Conservation (phyloP, 1,140 invertebrate species). For the Berghia stephanieae region DNA sequence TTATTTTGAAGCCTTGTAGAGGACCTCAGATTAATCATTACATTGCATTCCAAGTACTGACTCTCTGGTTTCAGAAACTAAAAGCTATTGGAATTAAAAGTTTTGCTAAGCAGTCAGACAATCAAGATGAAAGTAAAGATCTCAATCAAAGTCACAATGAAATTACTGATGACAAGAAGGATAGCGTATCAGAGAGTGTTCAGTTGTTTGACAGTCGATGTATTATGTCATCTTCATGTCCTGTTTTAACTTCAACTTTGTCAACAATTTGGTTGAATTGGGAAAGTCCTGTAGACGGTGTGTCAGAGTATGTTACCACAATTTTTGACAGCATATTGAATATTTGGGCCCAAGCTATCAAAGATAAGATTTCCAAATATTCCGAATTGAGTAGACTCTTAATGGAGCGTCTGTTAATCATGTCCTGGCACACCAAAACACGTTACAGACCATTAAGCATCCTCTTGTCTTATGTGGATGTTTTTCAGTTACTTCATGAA, state of each 20-base stretch:
- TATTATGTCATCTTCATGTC: slow-evolving; percentile 11
- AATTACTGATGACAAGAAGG: no score
- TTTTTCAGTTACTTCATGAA: slow-evolving; percentile 31
- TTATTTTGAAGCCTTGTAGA: slow-evolving; percentile 38
- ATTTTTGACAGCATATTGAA: slow-evolving; percentile 44
- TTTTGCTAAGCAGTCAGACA: neutral
- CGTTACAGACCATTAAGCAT: slow-evolving; percentile 49
- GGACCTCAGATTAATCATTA: slow-evolving; percentile 43
- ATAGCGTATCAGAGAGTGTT: no score
- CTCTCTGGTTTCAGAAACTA: slow-evolving; percentile 47
- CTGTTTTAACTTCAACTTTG: slow-evolving; percentile 26
- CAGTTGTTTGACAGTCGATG: no score
- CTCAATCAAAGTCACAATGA: no score
- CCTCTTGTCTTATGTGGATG: slow-evolving; percentile 44
- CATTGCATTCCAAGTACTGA: slow-evolving; percentile 46
- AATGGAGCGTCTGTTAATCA: slow-evolving; percentile 35
- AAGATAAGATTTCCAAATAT: neutral
- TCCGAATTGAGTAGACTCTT: slow-evolving; percentile 32
- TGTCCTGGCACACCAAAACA: slow-evolving; percentile 50
- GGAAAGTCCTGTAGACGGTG: slow-evolving; percentile 59
- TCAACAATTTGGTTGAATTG: slow-evolving; percentile 45
- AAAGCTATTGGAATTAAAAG: neutral
- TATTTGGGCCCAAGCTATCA: slow-evolving; percentile 36
- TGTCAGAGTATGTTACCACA: slow-evolving; percentile 43
- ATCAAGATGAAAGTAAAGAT: no score